Base-by-base conservation (phyloP, 2,888 invertebrate species). In the Parnassius smintheus region DNA sequence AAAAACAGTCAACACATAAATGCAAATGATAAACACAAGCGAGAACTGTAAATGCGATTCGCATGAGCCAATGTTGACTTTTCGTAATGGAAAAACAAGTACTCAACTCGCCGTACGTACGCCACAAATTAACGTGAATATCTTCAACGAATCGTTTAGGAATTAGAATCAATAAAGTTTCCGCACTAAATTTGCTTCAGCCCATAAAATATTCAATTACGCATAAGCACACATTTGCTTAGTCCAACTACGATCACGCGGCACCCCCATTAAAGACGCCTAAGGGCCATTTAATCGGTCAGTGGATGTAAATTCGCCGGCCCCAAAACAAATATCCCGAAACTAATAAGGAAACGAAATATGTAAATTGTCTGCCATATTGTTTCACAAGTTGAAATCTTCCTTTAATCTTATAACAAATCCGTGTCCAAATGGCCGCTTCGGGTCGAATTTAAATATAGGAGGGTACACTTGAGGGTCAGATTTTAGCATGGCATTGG, bases 341-440 rank as follows among this genome's bases (percentile, higher is more conserved):
- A 91, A 91, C 91, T 91, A 91, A 91, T 91, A 91, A 91, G 91
- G 91, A 91, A 91, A 90, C 91, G 91, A 91, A 91, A 91, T 91
- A 91, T 91, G 91, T 91, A 91, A 91, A 91, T 91, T 86, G 87
- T 83, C 82, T 88, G 86, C 89, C 90, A 92, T 92, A 91, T 91
- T 91, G 92, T 91, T 91, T 88, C 89, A 87, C 89, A 91, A 92
- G 91, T 91, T 64, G 89, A 92, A 92, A 92, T 92, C 92, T 92
- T 92, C 91, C 91, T 91, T 91, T 92, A 92, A 92, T 92, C 92
- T 92, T 92, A 91, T 91, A 92, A 91, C 91, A 91, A 92, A 92
- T 92, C 92, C 89, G 90, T 87, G 91, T 91, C 87, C 90, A 91
- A 92, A 92, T 92, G 91, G 89, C 86, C 92, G 89, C 88, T 80